Conservation (phyloP, 2,113 vertebrate genomes). For the Brienomyrus longianalis region DNA sequence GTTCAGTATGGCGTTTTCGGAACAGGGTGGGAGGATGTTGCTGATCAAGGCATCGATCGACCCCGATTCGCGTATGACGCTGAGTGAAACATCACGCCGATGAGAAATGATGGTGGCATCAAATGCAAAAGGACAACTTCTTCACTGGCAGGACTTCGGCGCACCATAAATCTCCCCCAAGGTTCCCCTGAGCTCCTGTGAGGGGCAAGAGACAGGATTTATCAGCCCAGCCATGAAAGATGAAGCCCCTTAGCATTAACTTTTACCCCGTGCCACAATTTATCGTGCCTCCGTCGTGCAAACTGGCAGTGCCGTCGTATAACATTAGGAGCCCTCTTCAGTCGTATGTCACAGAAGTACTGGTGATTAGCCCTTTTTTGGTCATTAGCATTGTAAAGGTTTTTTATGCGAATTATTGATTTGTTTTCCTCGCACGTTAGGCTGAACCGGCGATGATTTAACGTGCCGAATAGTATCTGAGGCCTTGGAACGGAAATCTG, state of each 20-base stretch:
- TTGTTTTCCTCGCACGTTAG: background rate
- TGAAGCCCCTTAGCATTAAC: background rate
- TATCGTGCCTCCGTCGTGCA: background rate
- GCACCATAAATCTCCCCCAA: conserved; percentile 12
- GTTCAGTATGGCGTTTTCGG: background rate
- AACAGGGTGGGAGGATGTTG: background rate
- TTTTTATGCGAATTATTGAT: conserved; percentile 2
- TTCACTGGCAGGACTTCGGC: background rate
- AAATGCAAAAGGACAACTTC: conserved; percentile 14
- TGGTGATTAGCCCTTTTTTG: background rate
- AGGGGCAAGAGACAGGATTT: conserved; percentile 5
- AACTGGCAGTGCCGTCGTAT: background rate
- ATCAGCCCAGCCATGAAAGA: background rate
- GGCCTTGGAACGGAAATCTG: background rate
- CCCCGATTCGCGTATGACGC: background rate
- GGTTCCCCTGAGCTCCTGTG: background rate
- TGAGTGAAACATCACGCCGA: conserved; percentile 1
- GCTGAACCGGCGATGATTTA: background rate
- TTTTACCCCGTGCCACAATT: conserved; percentile 14
- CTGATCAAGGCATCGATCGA: conserved; percentile 5
- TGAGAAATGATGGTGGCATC: conserved; percentile 2
- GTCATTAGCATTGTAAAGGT: conserved; percentile 1
- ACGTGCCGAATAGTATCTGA: background rate
- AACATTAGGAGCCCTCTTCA: background rate
- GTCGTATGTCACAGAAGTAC: background rate